Evolutionary conservation across 2,888 invertebrate genomes (phyloP), one percentile per base, ranked within the genome.

Genomic region (Parnassius glacialis): DNA sequence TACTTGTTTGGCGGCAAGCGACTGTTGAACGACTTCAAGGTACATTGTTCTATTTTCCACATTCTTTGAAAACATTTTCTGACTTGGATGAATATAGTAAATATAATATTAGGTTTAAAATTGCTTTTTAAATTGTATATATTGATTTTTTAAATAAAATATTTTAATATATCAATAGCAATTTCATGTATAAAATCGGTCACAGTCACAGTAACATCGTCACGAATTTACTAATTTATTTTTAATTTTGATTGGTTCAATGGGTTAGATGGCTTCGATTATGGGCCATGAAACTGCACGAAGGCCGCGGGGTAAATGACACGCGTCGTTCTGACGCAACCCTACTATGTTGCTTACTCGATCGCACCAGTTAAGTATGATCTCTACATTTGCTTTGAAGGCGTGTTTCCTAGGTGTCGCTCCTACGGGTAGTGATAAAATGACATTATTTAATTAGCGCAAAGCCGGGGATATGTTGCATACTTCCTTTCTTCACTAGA

Each of bases 241-340:
- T 65, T 67, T 64, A 67, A 65, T 64, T 69, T 66, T 43, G 64
- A 65, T 65, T 66, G 59, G 54, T 62, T 67, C 69, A 72, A 68
- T 74, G 67, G 71, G 69, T 71, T 72, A 72, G 72, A 69, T 71
- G 67, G 70, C 70, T 72, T 64, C 71, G 78, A 73, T 75, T 71
- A 71, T 72, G 74, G 70, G 70, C 73, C 70, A 74, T 72, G 72
- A 78, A 81, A 80, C 79, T 79, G 82, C 79, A 75, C 74, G 78
- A 86, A 87, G 87, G 87, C 87, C 81, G 85, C 75, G 82, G 83
- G 89, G 90, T 89, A 87, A 90, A 89, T 74, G 90, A 90, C 89
- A 85, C 80, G 73, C 62, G 59, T 61, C 70, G 70, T 74, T 76
- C 82, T 88, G 87, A 86, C 85, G 84, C 87, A 89, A 81, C 79